Percentiles rank a stretch among this genome's conserved stretches.
Conservation (phyloP, 2,888 invertebrate species). For the Adelphocoris suturalis region DNA sequence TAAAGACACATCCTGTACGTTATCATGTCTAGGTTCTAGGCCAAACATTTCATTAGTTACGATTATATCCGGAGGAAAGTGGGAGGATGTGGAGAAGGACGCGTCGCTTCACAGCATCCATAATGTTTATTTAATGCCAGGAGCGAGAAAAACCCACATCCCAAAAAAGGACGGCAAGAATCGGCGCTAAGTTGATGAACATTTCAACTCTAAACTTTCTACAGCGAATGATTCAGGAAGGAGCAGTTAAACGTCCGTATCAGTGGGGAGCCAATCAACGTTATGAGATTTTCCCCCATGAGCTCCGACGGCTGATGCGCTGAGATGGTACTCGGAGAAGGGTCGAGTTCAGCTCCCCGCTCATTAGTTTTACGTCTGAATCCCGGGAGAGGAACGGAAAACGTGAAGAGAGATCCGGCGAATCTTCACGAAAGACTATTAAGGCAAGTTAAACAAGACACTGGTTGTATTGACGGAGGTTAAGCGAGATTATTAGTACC, state of each 20-base stretch:
- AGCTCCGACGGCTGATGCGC: constrained; percentile 5
- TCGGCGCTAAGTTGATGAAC: constrained; percentile 15
- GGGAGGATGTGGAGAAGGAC: too few relatives aligned
- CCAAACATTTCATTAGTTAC: too few relatives aligned
- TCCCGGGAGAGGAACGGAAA: not conserved
- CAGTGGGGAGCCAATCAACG: constrained; percentile 44
- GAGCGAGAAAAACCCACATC: constrained; percentile 8
- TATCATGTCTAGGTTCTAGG: too few relatives aligned
- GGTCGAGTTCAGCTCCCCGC: constrained; percentile 15
- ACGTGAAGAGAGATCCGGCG: constrained; percentile 23
- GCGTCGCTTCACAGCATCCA: not conserved
- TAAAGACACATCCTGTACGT: too few relatives aligned
- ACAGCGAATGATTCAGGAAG: constrained; percentile 6
- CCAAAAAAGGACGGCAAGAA: not conserved
- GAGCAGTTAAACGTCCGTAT: constrained; percentile 30
- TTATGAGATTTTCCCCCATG: constrained; percentile 28
- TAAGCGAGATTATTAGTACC: not conserved
- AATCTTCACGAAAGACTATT: constrained; percentile 35
- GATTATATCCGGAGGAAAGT: too few relatives aligned
- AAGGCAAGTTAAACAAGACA: not conserved
- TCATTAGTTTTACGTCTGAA: constrained; percentile 28
- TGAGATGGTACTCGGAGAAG: constrained; percentile 22
- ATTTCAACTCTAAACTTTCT: constrained; percentile 32
- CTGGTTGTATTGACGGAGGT: constrained; percentile 17
- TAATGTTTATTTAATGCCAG: not conserved